phyloP scores from a whole-genome alignment of 2,888 invertebrate species.

The Lasioglossum zephyrum region DNA sequence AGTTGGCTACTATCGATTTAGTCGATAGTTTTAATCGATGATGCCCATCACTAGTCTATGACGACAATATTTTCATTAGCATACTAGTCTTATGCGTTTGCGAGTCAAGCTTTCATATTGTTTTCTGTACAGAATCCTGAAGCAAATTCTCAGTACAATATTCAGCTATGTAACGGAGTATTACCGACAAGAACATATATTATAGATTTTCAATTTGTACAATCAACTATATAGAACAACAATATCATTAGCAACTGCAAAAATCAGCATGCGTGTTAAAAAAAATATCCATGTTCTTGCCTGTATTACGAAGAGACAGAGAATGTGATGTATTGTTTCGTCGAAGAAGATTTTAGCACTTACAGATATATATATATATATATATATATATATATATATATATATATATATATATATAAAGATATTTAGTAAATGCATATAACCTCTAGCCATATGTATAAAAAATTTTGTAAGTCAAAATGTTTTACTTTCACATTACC shows the following conservation, averaged over 20 bases:
- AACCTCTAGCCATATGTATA: neutral
- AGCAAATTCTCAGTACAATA: neutral
- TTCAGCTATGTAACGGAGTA: neutral
- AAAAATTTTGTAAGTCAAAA: conserved; percentile 31
- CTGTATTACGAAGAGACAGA: conserved; percentile 6
- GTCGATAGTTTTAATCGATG: too few relatives aligned
- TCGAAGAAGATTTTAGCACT: conserved; percentile 15
- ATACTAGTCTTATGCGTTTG: conserved; percentile 14
- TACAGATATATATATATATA: too few relatives aligned
- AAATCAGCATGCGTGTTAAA: neutral
- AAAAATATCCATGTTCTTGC: conserved; percentile 21
- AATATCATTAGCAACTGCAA: neutral
- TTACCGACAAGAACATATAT: conserved; percentile 16
- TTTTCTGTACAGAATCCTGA: neutral
- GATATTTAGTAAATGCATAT: conserved; percentile 11
- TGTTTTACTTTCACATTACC: neutral
- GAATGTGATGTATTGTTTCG: conserved; percentile 24
- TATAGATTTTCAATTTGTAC: neutral
- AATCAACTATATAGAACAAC: neutral
- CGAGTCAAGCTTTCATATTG: neutral
- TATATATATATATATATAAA: too few relatives aligned
- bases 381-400: too few relatives aligned
- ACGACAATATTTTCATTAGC: neutral
- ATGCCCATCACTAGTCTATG: too few relatives aligned
- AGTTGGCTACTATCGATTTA: too few relatives aligned